Conservation (phyloP, 1,140 invertebrate genomes). For the Pseudomyrmex sp. region DNA sequence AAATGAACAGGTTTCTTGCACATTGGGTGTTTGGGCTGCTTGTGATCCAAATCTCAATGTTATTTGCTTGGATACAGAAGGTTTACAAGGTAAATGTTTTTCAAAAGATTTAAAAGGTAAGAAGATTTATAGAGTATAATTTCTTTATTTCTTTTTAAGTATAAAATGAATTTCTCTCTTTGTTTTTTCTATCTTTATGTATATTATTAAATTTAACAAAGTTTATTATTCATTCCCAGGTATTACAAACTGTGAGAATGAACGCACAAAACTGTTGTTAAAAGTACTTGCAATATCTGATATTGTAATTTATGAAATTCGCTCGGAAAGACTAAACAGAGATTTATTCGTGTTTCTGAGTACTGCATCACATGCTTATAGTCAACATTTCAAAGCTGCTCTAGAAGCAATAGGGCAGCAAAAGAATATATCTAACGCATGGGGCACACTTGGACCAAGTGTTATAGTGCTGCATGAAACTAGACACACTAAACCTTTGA, state of each 20-base stretch:
- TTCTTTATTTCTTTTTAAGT: background rate
- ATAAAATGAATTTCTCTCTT: background rate
- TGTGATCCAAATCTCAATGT: constrained; percentile 88
- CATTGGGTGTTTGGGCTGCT: constrained; percentile 93
- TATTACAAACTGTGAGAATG: constrained; percentile 89
- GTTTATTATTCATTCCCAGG: constrained; percentile 76
- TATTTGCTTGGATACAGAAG: constrained; percentile 93
- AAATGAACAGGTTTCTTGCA: constrained; percentile 90
- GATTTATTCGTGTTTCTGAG: constrained; percentile 94
- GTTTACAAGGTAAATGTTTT: constrained; percentile 86
- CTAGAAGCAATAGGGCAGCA: constrained; percentile 86
- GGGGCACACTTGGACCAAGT: constrained; percentile 89
- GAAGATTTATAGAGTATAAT: too few relatives aligned
- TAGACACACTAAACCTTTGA: constrained; percentile 88
- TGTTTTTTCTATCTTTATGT: background rate
- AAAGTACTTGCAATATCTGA: constrained; percentile 92
- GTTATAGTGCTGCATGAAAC: constrained; percentile 94
- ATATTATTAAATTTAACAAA: background rate
- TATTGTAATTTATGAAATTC: constrained; percentile 92
- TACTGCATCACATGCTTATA: constrained; percentile 91
- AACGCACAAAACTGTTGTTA: constrained; percentile 90
- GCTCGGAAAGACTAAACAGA: constrained; percentile 91
- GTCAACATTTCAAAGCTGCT: constrained; percentile 90
- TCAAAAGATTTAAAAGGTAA: background rate
- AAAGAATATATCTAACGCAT: constrained; percentile 83